Evolutionary conservation across 1,140 invertebrate species (phyloP), one percentile per base, ranked within the genome.

Genomic region (Augochlora pura): DNA sequence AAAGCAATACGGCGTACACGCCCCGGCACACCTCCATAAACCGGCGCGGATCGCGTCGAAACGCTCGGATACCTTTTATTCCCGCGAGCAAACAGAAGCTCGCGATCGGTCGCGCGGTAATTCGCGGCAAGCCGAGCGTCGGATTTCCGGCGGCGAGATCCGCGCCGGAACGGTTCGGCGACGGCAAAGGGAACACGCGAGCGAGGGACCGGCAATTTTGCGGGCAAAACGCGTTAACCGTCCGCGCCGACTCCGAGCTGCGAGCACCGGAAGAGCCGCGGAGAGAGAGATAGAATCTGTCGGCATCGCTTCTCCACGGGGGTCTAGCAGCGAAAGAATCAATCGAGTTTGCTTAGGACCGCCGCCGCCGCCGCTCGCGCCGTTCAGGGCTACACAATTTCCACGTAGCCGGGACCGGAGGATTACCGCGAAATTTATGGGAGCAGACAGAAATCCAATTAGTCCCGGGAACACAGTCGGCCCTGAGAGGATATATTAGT

Each of bases 401-500:
- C 21, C 2, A 49, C 38, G 38, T 8, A 39, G 16, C 25, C 39
- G 54, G 46, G 39, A n/a, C 38, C 38, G 59, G 42, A 32, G 21
- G 76, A 78, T 78, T 78, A 72, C 39, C 69, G 25, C 14, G 60
- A 72, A 72, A 78, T 78, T 78, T 78, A 78, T 78, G 60, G 76
- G 46, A 77, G 23, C 67, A 62, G 69, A 72, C 76, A 46, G 59
- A 78, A 78, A 78, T 78, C 68, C 76, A 78, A 78, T 78, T 78
- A 78, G 68, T 39, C 68, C 68, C 46, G n/a, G 18, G 68, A 72
- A 72, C 46, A 77, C 68, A 54, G 46, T 80, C 71, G 60, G 54
- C 52, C 16, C 71, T 80, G 72, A 80, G 83, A 84, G 81, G 83
- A 84, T 80, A 85, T 76, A 85, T 85, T 80, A 85, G 67, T 85